A percentile compares a stretch with the other conserved stretches of the same genome.
Evolutionary conservation across 2,113 vertebrate genomes (phyloP).

Genomic region (Acrocephalus arundinaceus): DNA sequence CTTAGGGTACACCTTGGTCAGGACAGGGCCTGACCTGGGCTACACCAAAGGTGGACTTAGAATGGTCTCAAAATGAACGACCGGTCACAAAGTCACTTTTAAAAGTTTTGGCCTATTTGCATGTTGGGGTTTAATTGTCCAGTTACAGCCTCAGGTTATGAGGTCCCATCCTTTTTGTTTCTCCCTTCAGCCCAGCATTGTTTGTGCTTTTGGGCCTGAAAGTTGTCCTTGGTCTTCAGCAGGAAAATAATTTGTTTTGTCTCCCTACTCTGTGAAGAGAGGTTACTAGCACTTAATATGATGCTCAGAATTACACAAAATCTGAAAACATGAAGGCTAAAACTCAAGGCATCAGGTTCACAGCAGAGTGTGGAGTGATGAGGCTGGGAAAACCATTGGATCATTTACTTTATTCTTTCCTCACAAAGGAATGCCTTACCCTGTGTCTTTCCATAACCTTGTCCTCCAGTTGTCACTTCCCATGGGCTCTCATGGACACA

Average conservation of each 20-base stretch:
- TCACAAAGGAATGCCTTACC: background rate
- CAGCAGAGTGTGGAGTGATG: background rate
- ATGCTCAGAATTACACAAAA: background rate
- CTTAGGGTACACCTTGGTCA: no score
- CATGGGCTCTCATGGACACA: background rate
- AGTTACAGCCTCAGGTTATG: background rate
- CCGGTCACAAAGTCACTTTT: background rate
- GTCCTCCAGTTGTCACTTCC: background rate
- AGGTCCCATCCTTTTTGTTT: background rate
- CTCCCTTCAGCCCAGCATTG: background rate
- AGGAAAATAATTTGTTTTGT: background rate
- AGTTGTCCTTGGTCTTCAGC: background rate
- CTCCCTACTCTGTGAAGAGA: background rate
- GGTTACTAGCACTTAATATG: background rate
- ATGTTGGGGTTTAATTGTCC: background rate
- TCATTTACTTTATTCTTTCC: background rate
- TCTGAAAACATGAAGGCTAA: background rate
- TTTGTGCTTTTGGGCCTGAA: background rate
- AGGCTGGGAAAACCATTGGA: rapidly evolving
- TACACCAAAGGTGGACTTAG: background rate
- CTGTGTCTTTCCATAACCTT: background rate
- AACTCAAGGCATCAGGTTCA: background rate
- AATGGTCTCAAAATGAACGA: background rate
- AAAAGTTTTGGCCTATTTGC: background rate
- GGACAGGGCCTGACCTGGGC: background rate